Evolutionary conservation across 2,113 vertebrate species (phyloP).

Genomic region (Apus apus): DNA sequence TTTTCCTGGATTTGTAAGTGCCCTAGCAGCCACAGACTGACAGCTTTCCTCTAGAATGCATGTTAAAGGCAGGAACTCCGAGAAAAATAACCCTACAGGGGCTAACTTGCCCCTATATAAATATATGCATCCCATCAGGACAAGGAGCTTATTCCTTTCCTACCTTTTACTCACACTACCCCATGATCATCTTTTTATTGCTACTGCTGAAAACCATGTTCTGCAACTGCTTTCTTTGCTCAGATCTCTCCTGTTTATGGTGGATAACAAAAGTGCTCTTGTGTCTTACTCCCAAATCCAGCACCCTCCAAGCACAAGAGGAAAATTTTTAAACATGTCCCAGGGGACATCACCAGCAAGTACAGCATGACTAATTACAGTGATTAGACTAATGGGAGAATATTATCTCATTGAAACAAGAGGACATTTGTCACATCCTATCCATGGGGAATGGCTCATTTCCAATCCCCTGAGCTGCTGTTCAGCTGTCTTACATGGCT

Average conservation of each 20-base stretch:
- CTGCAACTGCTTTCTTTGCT: background rate
- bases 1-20: background rate
- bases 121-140: background rate
- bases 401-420: conserved; percentile 27
- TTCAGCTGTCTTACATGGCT: background rate
- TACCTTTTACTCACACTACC: background rate
- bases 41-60: background rate
- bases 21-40: background rate
- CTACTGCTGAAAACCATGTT: background rate
- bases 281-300: background rate
- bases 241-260: background rate
- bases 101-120: background rate
- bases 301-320: background rate
- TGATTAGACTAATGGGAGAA: conserved; percentile 1
- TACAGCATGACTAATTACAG: background rate
- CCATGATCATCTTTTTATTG: background rate
- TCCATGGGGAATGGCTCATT: background rate
- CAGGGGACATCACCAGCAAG: background rate
- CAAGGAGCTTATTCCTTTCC: background rate
- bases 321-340: background rate
- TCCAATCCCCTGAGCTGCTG: background rate
- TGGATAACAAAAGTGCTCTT: background rate
- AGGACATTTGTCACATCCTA: conserved; percentile 3
- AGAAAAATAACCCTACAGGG: background rate
- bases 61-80: background rate